Evolutionary conservation across 2,797 vertebrate genomes (phyloP).

Genomic region (Sebastolobus altivelis): DNA sequence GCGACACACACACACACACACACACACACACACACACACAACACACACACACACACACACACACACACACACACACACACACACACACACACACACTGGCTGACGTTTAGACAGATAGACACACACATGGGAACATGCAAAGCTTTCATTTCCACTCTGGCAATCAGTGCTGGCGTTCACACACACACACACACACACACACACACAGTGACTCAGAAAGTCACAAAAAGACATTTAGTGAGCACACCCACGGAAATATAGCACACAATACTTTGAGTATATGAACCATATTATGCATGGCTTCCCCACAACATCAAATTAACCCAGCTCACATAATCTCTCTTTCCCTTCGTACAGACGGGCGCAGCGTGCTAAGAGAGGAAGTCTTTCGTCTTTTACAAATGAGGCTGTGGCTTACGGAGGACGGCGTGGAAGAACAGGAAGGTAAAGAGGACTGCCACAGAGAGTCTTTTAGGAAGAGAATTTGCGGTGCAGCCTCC

Average conservation of each 20-base stretch:
- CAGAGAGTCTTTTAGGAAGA: conserved; percentile 32
- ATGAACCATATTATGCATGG: conserved; percentile 38
- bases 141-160: conserved; percentile 49
- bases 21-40: conserved; percentile 32
- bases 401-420: conserved; percentile 56
- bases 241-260: conserved; percentile 9
- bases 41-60: conserved; percentile 32
- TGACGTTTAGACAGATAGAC: conserved; percentile 39
- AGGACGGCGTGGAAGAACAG: conserved; percentile 43
- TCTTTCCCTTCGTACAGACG: conserved; percentile 10
- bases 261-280: conserved; percentile 20
- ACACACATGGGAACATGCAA: conserved; percentile 30
- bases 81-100: conserved; percentile 16
- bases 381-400: conserved; percentile 54
- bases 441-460: conserved; percentile 44
- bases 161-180: conserved; percentile 6
- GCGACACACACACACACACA: conserved; percentile 33
- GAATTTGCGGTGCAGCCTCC: conserved; percentile 25
- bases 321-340: conserved; percentile 61
- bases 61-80: conserved; percentile 43
- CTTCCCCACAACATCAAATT: conserved; percentile 56
- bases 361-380: conserved; percentile 22
- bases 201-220: conserved; percentile 10
- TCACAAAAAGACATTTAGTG: conserved; percentile 18
- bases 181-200: not conserved